These are phyloP conservation scores for Toxotes lorentzi DNA, from an alignment of 2,797 vertebrate species.

Conservation along the genomic window DNA sequence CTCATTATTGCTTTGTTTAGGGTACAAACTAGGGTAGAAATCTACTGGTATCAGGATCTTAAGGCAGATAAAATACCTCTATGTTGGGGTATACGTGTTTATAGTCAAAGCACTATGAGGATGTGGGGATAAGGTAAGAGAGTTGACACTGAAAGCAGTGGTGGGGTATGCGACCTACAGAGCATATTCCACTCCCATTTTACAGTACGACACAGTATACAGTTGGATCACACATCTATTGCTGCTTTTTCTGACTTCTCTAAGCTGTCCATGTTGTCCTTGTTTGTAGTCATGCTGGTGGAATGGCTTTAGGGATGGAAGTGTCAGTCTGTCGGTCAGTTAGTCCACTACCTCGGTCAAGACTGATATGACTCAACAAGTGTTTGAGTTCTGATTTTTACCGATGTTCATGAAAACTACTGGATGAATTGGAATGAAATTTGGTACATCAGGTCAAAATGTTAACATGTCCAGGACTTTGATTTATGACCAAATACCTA, in stretches of 20 bases:
- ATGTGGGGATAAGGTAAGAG: constrained; percentile 43
- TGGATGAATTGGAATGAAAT: neutral
- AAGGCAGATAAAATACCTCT: constrained; percentile 52
- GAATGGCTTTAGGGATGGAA: neutral
- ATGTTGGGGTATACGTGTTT: constrained; percentile 65
- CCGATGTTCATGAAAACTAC: neutral
- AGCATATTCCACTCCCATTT: constrained; percentile 14
- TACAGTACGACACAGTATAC: neutral
- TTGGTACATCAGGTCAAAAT: neutral
- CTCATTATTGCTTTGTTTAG: constrained; percentile 68
- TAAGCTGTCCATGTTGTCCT: too few species aligned
- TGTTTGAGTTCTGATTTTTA: too few species aligned
- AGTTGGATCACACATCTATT: neutral
- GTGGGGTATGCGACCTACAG: constrained; percentile 33
- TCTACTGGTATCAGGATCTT: constrained; percentile 44
- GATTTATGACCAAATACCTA: neutral
- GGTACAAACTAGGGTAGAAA: constrained; percentile 41
- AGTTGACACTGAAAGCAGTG: constrained; percentile 78
- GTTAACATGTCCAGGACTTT: neutral
- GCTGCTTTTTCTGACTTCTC: neutral
- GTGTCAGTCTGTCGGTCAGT: too few species aligned
- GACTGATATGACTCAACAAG: too few species aligned
- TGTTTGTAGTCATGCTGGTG: neutral
- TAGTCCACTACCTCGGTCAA: too few species aligned
- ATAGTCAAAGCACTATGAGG: constrained; percentile 65